Base-by-base conservation (phyloP, 2,888 invertebrate genomes). In the Cartodere bifasciata region DNA sequence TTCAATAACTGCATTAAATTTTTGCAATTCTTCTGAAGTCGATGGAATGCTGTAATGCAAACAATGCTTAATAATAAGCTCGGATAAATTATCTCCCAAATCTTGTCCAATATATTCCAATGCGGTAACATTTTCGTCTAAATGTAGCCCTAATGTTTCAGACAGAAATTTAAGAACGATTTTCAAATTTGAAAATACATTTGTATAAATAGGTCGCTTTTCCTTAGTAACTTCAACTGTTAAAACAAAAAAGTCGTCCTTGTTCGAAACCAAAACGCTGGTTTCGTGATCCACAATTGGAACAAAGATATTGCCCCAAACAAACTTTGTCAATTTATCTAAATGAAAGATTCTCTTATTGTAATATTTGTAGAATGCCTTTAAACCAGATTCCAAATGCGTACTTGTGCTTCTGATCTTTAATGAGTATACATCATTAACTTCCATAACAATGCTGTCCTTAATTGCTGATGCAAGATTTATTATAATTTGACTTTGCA, bases 11-110 rank as follows among this genome's bases (percentile, higher is more conserved):
- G 64, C 62, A 43, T 41, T 32, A 36, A 80, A 87, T 11, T 62
- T 65, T 41, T 75, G 68, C 35, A 85, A 61, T 39, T 81, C 83
- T 31, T 71, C 71, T 41, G 72, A 73, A 28, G 72, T 80, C 39
- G 73, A 75, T 1, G 90, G 90, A 47, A 88, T 75, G 0, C 83
- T 79, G 39, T 74, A 66, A 28, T 74, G 64, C 5, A 90, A 65
- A 48, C 86, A 87, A 45, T 83, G 71, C 38, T 75, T 70, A 3
- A 83, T 71, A 20, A 88, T 58, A 11, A 70, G 51, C 11, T 73
- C 67, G 13, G 76, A 67, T 43, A 87, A 70, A 25, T 72, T 68
- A 3, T 60, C 53, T 44, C 67, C 61, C 20, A 75, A 62, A 40
- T 68, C 55, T 22, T 61, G 56, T 0, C 75, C 72, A 27, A 78